Evolutionary conservation across 2,888 invertebrate species (phyloP).

Genomic region (Clunio marinus): DNA sequence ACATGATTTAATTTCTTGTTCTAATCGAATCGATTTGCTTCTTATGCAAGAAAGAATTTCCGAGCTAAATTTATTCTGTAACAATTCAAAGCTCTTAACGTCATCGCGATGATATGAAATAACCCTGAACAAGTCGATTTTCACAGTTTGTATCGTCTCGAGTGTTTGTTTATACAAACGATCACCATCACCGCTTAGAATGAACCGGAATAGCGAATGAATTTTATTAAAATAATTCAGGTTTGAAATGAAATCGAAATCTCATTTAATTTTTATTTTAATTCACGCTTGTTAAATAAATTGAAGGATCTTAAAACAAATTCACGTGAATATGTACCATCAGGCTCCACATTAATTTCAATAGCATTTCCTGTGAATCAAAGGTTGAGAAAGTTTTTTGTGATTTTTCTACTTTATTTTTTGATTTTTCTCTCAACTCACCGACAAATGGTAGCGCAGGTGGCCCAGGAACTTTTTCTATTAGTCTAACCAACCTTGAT

Average conservation of each 20-base stretch:
- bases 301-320: neutral
- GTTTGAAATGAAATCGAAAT: constrained; percentile 5
- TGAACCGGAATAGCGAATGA: neutral
- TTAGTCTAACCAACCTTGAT: constrained; percentile 51
- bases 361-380: constrained; percentile 53
- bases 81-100: too few relatives aligned
- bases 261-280: neutral
- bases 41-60: too few relatives aligned
- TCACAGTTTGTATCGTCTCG: too few relatives aligned
- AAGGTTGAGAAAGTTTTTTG: neutral
- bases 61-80: too few relatives aligned
- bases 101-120: too few relatives aligned
- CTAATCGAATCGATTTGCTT: too few relatives aligned
- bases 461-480: constrained; percentile 59
- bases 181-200: neutral
- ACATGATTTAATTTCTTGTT: too few relatives aligned
- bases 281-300: neutral
- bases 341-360: constrained; percentile 58
- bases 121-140: too few relatives aligned
- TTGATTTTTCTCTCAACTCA: neutral
- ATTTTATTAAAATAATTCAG: neutral
- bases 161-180: neutral
- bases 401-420: neutral
- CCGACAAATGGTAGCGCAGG: constrained; percentile 58
- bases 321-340: constrained; percentile 50